Evolutionary conservation across 2,113 vertebrate genomes (phyloP).

Genomic region (Microcebus jonahi): DNA sequence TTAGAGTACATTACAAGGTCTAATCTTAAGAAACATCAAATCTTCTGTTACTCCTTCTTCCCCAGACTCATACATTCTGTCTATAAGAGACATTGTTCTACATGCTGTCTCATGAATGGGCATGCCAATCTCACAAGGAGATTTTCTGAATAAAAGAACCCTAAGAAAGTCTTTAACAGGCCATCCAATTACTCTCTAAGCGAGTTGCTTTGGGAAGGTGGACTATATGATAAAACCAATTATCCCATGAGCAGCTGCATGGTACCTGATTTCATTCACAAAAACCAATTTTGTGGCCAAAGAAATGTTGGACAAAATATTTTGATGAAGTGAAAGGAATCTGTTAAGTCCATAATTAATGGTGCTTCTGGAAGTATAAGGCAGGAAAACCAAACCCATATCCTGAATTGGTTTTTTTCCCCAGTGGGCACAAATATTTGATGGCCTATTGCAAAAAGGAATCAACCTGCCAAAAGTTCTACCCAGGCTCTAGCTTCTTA

Average conservation of each 20-base stretch:
- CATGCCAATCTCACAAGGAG: not conserved
- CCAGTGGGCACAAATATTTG: not conserved
- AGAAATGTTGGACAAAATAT: not conserved
- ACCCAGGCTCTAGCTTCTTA: not conserved
- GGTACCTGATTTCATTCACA: not conserved
- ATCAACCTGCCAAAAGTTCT: not conserved
- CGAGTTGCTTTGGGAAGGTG: not conserved
- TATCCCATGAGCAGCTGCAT: not conserved
- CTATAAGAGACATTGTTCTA: not conserved
- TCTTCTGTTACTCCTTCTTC: not conserved
- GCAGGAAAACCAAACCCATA: slow-evolving; percentile 24
- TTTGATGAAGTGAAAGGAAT: not conserved
- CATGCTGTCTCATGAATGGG: not conserved
- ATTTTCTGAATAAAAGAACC: not conserved
- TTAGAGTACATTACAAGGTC: not conserved
- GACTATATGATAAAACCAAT: not conserved
- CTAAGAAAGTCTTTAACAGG: not conserved
- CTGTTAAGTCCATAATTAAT: not conserved
- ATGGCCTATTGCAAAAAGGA: not conserved
- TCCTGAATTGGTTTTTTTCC: not conserved
- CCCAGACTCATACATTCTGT: not conserved
- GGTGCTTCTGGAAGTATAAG: not conserved
- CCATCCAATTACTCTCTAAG: not conserved
- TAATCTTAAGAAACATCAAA: not conserved
- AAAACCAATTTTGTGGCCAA: not conserved